A percentile compares a stretch with the other conserved stretches of the same genome.
Evolutionary conservation across 2,888 invertebrate genomes (phyloP).

Genomic region (Formica aserva): DNA sequence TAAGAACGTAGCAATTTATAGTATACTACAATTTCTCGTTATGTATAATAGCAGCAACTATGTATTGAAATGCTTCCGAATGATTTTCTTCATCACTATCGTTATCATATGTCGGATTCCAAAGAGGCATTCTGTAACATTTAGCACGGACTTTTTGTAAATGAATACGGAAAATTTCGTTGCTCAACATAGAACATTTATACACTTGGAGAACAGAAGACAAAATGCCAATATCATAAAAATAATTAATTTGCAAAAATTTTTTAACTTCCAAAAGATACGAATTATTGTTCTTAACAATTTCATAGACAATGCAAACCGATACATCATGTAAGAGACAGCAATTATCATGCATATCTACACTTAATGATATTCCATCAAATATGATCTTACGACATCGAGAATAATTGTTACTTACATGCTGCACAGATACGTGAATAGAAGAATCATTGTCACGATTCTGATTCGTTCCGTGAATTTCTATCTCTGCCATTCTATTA

Average conservation of each 20-base stretch:
- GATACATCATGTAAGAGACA: not conserved
- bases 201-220: not conserved
- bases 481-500: not conserved
- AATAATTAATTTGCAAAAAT: not conserved
- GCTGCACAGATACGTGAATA: not conserved
- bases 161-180: not conserved
- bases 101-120: not conserved
- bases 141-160: not conserved
- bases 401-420: not conserved
- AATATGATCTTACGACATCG: not conserved
- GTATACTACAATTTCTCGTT: not conserved
- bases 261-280: not conserved
- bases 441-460: not conserved
- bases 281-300: not conserved
- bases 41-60: not conserved
- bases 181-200: not conserved
- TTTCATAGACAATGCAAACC: not conserved
- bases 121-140: not conserved
- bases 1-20: too few relatives aligned
- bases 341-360: not conserved
- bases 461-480: not conserved
- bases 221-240: not conserved
- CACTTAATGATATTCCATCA: not conserved
- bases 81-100: not conserved
- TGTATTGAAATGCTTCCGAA: not conserved